Percentiles rank a stretch among this genome's conserved stretches.
Evolutionary conservation across 2,888 invertebrate species (phyloP).

Genomic region (Latrodectus hesperus): DNA sequence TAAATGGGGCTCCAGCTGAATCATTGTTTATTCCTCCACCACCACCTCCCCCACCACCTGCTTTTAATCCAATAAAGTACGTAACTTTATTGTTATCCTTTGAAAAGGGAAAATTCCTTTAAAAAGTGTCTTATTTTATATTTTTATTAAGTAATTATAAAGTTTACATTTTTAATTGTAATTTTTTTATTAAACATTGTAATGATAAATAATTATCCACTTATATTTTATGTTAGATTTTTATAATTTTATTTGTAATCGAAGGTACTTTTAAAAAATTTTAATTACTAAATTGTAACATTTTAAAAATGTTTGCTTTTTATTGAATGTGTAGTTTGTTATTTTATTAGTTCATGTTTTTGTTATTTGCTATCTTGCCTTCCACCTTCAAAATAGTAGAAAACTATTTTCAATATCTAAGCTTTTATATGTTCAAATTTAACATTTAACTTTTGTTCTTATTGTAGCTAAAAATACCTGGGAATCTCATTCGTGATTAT

Average conservation of each 20-base stretch:
- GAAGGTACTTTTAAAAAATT: too few species aligned
- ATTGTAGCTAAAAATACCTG: too few species aligned
- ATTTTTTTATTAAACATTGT: not conserved
- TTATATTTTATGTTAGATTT: too few species aligned
- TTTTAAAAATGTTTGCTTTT: not conserved
- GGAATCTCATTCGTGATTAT: too few species aligned
- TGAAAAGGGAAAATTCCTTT: not conserved
- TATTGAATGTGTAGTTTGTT: not conserved
- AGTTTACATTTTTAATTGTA: not conserved
- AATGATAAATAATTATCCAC: too few species aligned
- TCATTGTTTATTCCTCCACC: conserved; percentile 23
- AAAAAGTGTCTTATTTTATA: not conserved
- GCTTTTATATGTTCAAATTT: too few species aligned
- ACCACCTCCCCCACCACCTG: conserved; percentile 32
- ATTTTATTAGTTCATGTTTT: not conserved
- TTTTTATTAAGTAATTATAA: not conserved
- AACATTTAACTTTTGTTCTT: too few species aligned
- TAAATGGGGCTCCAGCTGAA: conserved; percentile 11
- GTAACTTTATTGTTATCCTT: not conserved
- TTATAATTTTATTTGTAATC: too few species aligned
- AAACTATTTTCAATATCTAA: too few species aligned
- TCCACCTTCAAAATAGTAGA: too few species aligned
- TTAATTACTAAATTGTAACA: not conserved
- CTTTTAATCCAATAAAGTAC: conserved; percentile 53
- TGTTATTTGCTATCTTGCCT: too few species aligned